Evolutionary conservation across 2,797 vertebrate genomes (phyloP).

Genomic region (Tiaroga cobitis): DNA sequence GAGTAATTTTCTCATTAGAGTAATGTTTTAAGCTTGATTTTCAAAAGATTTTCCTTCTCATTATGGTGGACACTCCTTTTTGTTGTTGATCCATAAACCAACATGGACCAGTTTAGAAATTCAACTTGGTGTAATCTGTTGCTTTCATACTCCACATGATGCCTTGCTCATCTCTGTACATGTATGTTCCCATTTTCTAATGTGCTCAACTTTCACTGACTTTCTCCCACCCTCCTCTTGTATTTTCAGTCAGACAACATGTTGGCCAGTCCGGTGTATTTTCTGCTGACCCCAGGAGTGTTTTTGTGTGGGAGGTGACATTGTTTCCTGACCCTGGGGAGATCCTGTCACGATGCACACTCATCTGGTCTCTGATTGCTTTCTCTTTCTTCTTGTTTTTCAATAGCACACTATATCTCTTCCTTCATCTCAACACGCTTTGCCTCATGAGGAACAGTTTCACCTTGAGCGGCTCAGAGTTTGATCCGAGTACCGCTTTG

Average conservation of each 20-base stretch:
- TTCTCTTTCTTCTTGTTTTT: slow-evolving; percentile 54
- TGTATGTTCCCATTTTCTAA: slow-evolving; percentile 43
- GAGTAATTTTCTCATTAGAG: background rate
- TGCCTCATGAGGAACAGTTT: slow-evolving; percentile 37
- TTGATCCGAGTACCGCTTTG: slow-evolving; percentile 41
- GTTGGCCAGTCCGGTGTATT: slow-evolving; percentile 48
- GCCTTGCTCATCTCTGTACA: background rate
- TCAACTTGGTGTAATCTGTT: background rate
- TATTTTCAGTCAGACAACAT: slow-evolving; percentile 52
- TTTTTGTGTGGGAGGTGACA: slow-evolving; percentile 67
- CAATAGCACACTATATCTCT: slow-evolving; percentile 58
- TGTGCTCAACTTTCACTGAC: slow-evolving; percentile 52
- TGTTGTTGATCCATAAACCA: background rate
- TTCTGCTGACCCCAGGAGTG: slow-evolving; percentile 51
- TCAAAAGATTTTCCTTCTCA: background rate
- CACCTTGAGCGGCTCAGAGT: slow-evolving; percentile 46
- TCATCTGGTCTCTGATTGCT: slow-evolving; percentile 64
- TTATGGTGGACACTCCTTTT: background rate
- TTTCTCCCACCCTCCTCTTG: slow-evolving; percentile 39
- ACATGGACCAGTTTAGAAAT: too few species aligned
- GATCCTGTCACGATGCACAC: slow-evolving; percentile 51
- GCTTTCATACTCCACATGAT: background rate
- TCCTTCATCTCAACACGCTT: slow-evolving; percentile 58
- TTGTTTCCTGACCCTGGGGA: slow-evolving; percentile 67
- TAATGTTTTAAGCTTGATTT: background rate